Conservation (phyloP, 2,797 vertebrate species). For the Tympanoctomys barrerae region DNA sequence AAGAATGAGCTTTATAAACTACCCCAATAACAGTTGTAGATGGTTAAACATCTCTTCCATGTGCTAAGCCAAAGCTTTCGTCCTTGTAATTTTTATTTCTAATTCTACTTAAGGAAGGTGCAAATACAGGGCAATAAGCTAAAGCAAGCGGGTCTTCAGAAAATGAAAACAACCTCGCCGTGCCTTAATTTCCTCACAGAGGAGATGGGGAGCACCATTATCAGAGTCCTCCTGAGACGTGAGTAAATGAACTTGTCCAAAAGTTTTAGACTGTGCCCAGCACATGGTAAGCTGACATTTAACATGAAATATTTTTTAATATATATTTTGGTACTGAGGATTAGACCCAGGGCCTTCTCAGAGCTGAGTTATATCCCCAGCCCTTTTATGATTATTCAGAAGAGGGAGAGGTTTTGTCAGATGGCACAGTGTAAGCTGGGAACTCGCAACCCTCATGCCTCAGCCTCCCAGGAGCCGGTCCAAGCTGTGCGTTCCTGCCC, state of each 20-base stretch:
- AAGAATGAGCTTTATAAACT: background rate
- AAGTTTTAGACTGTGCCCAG: background rate
- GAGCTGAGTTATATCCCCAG: background rate
- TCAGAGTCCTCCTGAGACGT: background rate
- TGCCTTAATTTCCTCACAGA: constrained; percentile 45
- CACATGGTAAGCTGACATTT: background rate
- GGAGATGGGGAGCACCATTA: background rate
- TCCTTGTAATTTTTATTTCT: constrained; percentile 40
- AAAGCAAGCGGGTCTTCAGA: background rate
- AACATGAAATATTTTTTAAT: background rate
- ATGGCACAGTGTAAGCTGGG: background rate
- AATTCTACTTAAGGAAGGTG: constrained; percentile 11
- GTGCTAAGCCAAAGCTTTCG: background rate
- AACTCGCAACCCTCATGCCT: background rate
- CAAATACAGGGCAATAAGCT: background rate
- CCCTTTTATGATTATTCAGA: background rate
- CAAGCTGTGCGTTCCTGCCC: background rate
- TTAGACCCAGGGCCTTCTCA: background rate
- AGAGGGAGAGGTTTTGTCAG: background rate
- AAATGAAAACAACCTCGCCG: background rate
- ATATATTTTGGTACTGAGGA: background rate
- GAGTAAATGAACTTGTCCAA: background rate
- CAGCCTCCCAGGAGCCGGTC: background rate
- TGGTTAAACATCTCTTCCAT: constrained; percentile 10
- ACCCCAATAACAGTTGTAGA: background rate